Base-by-base conservation (phyloP, 64 coral and sea anemone genomes). In the Pocillopora verrucosa region DNA sequence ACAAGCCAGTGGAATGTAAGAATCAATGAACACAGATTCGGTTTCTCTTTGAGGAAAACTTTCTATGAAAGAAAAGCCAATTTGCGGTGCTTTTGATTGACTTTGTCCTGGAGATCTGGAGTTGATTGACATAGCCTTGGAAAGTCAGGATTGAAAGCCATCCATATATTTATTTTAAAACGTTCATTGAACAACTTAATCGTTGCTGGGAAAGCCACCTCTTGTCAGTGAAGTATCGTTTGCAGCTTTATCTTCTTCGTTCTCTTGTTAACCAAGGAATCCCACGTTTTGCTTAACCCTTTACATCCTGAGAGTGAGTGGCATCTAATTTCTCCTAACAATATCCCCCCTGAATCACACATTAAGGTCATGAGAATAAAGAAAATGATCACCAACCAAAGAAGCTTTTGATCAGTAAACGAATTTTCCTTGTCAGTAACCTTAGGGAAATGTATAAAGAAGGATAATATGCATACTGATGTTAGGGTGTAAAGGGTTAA, bases 1-100 rank as follows among this genome's bases (percentile, higher is more conserved):
- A 92, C 1, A 87, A 88, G 57, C 85, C 91, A 37, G 75, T 81
- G 67, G 91, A 92, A 61, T 92, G 91, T 15, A 88, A 92, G 62
- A 77, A 92, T 19, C 85, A 87, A 36, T 92, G 36, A 92, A 13
- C 13, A 6, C 9, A 81, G 45, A 59, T 14, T 80, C 20, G 10
- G 4, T 12, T 73, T 45, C n/a, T 24, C 24, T 67, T 70, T 45
- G 65, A 72, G 14, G 64, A 68, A 68, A 65, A 36, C 45, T 25
- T 72, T 63, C 17, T 19, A 36, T 67, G 17, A 34, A 72, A 24
- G 16, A 11, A 34, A 19, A 26, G 37, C 14, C 56, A 11, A 56
- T 20, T 14, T 72, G 20, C 20, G 9, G 20, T 36, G 36, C 37
- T 34, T 83, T 83, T 83, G 34, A 81, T 36, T 83, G 60, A 83